A percentile compares a stretch with the other conserved stretches of the same genome.
phyloP scores from a whole-genome alignment of 2,797 vertebrate genomes.

The Falco berigora region DNA sequence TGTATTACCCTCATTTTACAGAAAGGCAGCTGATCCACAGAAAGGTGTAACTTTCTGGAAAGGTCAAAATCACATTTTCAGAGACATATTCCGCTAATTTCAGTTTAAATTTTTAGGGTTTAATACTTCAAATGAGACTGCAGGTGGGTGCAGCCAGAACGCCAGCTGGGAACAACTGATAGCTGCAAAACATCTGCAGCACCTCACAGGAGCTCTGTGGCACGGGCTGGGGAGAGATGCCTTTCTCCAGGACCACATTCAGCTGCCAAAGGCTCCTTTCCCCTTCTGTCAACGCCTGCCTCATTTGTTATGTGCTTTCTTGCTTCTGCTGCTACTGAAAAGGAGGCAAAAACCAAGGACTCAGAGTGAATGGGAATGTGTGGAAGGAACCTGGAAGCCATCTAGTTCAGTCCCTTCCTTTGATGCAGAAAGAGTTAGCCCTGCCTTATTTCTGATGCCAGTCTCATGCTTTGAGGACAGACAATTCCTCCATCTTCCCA shows the following conservation, averaged over 20 bases:
- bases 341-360: not conserved
- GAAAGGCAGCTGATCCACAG: not conserved
- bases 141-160: not conserved
- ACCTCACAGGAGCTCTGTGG: fast-evolving
- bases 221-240: not conserved
- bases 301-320: not conserved
- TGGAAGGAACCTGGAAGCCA: not conserved
- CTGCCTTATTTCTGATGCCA: not conserved
- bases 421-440: not conserved
- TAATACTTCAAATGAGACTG: not conserved
- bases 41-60: not conserved
- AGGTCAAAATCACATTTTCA: not conserved
- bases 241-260: not conserved
- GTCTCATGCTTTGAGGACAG: fast-evolving
- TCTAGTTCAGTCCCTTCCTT: fast-evolving
- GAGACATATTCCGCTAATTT: not conserved
- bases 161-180: not conserved
- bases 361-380: not conserved
- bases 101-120: not conserved
- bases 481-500: not conserved
- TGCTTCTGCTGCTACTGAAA: not conserved
- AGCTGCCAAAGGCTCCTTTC: not conserved
- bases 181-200: not conserved
- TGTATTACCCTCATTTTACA: not conserved
- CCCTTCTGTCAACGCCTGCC: not conserved